Evolutionary conservation across 1,140 invertebrate genomes (phyloP).

Genomic region (Drosophila ironensis): DNA sequence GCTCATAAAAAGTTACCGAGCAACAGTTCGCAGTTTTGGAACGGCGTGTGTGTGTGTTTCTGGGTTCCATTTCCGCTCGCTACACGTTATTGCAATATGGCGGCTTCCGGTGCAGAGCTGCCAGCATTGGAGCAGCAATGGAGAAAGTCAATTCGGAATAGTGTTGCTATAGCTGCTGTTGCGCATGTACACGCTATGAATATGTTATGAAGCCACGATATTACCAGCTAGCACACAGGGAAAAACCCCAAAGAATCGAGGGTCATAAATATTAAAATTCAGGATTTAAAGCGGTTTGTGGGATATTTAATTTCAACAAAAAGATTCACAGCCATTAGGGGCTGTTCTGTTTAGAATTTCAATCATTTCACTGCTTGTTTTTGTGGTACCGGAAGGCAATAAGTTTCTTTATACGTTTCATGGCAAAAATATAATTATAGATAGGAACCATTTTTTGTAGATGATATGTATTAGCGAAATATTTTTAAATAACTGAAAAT

Average conservation of each 20-base stretch:
- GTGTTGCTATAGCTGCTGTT: slow-evolving; percentile 33
- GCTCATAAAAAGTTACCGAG: slow-evolving; percentile 61
- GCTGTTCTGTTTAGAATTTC: too few relatives aligned
- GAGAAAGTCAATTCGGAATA: slow-evolving; percentile 35
- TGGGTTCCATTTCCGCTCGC: slow-evolving; percentile 63
- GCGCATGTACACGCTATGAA: slow-evolving; percentile 73
- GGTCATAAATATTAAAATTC: neutral
- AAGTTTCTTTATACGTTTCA: too few relatives aligned
- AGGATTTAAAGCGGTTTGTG: neutral
- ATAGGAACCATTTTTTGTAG: too few relatives aligned
- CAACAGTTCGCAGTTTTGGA: slow-evolving; percentile 55
- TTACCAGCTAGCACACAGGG: slow-evolving; percentile 44
- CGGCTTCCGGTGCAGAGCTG: slow-evolving; percentile 65
- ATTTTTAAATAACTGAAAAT: too few relatives aligned
- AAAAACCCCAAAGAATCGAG: neutral
- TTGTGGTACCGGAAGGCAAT: too few relatives aligned
- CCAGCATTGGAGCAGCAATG: slow-evolving; percentile 10
- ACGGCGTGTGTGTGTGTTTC: neutral
- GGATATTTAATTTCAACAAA: too few relatives aligned
- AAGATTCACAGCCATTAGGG: too few relatives aligned
- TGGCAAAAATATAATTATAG: too few relatives aligned
- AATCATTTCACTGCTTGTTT: too few relatives aligned
- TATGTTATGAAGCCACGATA: slow-evolving; percentile 66
- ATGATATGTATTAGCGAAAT: too few relatives aligned
- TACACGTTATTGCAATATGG: slow-evolving; percentile 79